Evolutionary conservation across 2,113 vertebrate genomes (phyloP), one percentile per base, ranked within the genome.

Genomic region (Actenoides hombroni): DNA sequence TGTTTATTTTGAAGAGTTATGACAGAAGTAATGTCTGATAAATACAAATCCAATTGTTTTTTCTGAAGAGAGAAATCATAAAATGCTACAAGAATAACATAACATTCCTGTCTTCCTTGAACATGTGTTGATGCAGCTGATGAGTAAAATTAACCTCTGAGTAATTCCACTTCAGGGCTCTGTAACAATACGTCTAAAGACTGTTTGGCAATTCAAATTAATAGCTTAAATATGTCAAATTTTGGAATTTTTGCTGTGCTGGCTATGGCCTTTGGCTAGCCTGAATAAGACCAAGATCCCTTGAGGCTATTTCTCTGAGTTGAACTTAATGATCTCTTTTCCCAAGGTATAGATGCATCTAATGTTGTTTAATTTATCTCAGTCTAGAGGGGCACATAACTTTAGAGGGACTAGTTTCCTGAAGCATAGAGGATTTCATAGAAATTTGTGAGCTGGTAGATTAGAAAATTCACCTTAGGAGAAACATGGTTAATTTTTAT

Each of bases 181-280:
- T 95, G 40, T 1, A 64, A 92, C 81, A 91, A 21, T 76, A 64
- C 19, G 79, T 92, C 69, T 78, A 68, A 85, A 78, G 44, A n/a
- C 82, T 94, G 88, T 93, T 96, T 97, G 74, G 87, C 67, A 96
- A 93, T 68, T 81, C 87, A 97, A 96, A 97, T 95, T 59, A 97
- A 95, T 77, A 51, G 63, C 81, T 96, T 76, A 60, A 95, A 94
- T 94, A 92, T 71, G 83, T 94, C 93, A 96, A 95, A 93, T 92
- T 80, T 96, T 64, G 83, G 77, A 75, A 91, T 95, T 95, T 90
- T 95, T 90, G 86, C 75, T 80, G 82, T 85, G 78, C 91, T 90
- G 74, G 61, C 93, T 94, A 68, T 96, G 97, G 95, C 88, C 80
- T 97, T 96, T 94, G 61, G 82, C 95, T 93, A 83, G 83, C 75